These are phyloP conservation scores for Tachysurus vachellii DNA, from an alignment of 2,113 vertebrate genomes.

Conservation along the genomic window DNA sequence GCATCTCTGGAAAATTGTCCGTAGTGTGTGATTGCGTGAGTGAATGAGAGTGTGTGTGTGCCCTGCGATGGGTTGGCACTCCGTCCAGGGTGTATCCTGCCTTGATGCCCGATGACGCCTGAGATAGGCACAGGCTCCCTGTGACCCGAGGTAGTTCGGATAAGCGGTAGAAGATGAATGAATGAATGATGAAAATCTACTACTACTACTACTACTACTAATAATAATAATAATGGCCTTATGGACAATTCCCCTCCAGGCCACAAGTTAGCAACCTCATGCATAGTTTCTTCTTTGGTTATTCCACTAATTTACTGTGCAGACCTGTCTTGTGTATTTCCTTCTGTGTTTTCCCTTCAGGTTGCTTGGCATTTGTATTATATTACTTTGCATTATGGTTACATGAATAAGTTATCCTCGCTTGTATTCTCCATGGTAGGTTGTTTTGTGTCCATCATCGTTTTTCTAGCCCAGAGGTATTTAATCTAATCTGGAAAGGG, in stretches of 20 bases:
- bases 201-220: background rate
- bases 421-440: background rate
- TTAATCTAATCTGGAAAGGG: background rate
- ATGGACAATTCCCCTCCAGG: background rate
- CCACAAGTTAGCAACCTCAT: background rate
- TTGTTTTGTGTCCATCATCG: background rate
- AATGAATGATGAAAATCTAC: too few species aligned
- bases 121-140: too few species aligned
- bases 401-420: background rate
- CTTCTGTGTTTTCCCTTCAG: background rate
- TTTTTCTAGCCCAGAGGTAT: background rate
- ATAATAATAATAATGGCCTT: background rate
- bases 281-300: background rate
- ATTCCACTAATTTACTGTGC: background rate
- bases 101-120: too few species aligned
- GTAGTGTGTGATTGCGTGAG: too few species aligned
- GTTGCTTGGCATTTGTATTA: background rate
- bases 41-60: too few species aligned
- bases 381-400: background rate
- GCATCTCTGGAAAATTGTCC: too few species aligned
- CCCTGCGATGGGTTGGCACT: too few species aligned
- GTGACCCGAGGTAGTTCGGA: too few species aligned
- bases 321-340: background rate
- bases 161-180: too few species aligned
- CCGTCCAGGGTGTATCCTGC: too few species aligned